Conservation (phyloP, 2,113 vertebrate species). For the Myanophis thanlyinensis region DNA sequence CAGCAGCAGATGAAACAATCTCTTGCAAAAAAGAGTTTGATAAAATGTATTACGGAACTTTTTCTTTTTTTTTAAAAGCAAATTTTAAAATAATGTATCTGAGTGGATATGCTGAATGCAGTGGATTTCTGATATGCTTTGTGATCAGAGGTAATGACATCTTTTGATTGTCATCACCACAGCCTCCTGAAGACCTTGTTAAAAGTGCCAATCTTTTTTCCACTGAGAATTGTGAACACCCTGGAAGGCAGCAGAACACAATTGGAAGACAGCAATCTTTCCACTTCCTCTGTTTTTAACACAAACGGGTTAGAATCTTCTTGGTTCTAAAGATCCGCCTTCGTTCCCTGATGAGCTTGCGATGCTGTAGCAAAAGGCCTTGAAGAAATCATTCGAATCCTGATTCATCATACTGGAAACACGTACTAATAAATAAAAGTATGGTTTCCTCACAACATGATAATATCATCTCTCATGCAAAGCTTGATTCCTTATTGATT, state of each 20-base stretch:
- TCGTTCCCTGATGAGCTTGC: constrained; percentile 37
- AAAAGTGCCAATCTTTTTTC: not conserved
- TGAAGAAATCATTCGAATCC: constrained; percentile 27
- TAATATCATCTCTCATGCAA: constrained; percentile 61
- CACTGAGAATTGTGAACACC: constrained; percentile 36
- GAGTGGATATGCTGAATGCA: constrained; percentile 64
- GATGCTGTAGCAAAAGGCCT: constrained; percentile 30
- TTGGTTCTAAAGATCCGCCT: constrained; percentile 34
- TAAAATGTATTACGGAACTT: constrained; percentile 39
- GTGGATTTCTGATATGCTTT: constrained; percentile 83
- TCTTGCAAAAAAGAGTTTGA: constrained; percentile 61
- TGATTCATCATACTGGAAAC: constrained; percentile 48
- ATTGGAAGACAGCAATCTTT: constrained; percentile 52
- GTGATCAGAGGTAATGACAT: constrained; percentile 88
- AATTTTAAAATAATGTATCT: constrained; percentile 42
- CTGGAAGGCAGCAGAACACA: constrained; percentile 43
- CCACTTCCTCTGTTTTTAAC: constrained; percentile 31
- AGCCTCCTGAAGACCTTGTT: constrained; percentile 35
- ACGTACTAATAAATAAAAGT: constrained; percentile 54
- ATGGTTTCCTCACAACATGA: constrained; percentile 74
- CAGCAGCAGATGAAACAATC: constrained; percentile 47
- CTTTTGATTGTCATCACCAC: constrained; percentile 86
- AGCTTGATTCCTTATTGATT: constrained; percentile 62
- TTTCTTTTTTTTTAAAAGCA: no score
- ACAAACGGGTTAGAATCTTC: constrained; percentile 56